phyloP scores from a whole-genome alignment of 2,888 invertebrate species.

The Acronicta psi region DNA sequence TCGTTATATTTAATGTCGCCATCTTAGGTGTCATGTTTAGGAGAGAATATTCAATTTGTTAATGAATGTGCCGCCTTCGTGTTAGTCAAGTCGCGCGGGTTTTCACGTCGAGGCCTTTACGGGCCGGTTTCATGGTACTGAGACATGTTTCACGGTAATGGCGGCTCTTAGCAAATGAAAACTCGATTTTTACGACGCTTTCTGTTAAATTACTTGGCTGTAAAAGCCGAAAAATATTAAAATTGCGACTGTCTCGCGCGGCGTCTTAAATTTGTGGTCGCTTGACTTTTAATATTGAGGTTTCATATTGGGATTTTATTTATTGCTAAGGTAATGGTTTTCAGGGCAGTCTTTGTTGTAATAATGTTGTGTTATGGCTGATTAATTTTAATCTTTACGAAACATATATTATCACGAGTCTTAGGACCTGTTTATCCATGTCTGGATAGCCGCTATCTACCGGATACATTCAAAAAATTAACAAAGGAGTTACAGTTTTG shows the following conservation, averaged over 20 bases:
- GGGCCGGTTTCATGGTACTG: constrained; percentile 66
- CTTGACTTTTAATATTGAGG: constrained; percentile 49
- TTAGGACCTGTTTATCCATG: too few relatives aligned
- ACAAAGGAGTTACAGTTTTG: too few relatives aligned
- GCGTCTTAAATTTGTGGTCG: constrained; percentile 48
- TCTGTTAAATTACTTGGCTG: constrained; percentile 73
- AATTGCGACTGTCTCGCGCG: constrained; percentile 53
- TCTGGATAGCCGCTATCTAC: too few relatives aligned
- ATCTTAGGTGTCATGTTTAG: constrained; percentile 45
- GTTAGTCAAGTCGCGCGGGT: constrained; percentile 30
- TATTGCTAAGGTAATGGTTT: constrained; percentile 14
- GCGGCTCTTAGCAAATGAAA: constrained; percentile 83
- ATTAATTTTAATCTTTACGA: not conserved
- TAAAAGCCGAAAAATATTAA: constrained; percentile 67
- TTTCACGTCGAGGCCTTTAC: constrained; percentile 59
- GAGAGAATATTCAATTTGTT: constrained; percentile 54
- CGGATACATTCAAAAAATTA: too few relatives aligned
- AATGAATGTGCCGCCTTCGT: constrained; percentile 52
- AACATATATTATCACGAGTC: too few relatives aligned
- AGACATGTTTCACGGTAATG: constrained; percentile 71
- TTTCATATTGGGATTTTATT: constrained; percentile 40
- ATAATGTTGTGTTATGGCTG: constrained; percentile 1
- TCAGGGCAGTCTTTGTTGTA: constrained; percentile 10
- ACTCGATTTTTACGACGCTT: constrained; percentile 81
- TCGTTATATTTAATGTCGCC: constrained; percentile 26